These are phyloP conservation scores for Coracias cyanogaster DNA, from an alignment of 2,797 vertebrate genomes.

Conservation along the genomic window DNA sequence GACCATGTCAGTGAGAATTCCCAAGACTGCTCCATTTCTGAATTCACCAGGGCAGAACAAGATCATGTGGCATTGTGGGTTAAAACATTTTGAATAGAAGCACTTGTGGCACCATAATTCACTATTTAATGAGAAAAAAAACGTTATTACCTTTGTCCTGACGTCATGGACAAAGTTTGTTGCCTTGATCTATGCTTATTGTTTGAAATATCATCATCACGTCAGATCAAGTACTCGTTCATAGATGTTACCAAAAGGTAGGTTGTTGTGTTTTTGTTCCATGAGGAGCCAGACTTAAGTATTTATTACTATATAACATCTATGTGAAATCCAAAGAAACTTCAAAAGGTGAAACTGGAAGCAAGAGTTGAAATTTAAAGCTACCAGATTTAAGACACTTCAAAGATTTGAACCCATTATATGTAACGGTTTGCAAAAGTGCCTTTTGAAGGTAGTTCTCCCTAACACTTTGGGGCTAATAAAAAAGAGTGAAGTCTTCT, in stretches of 20 bases:
- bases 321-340: neutral
- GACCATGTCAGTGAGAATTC: neutral
- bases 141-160: neutral
- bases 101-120: neutral
- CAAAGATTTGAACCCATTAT: neutral
- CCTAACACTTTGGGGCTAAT: neutral
- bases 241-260: neutral
- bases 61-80: neutral
- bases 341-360: neutral
- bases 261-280: neutral
- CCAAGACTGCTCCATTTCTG: neutral
- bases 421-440: neutral
- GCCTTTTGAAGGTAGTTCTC: neutral
- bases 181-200: neutral
- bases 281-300: neutral
- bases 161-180: neutral
- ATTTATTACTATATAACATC: neutral
- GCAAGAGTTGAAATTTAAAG: neutral
- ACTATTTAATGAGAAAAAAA: neutral
- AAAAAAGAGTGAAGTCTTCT: neutral
- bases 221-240: neutral
- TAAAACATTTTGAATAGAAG: neutral
- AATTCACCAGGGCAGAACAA: neutral
- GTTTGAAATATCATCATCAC: neutral
- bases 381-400: neutral